Evolutionary conservation across 2,797 vertebrate genomes (phyloP), one percentile per base, ranked within the genome.

Genomic region (Periophthalmus magnuspinnatus): DNA sequence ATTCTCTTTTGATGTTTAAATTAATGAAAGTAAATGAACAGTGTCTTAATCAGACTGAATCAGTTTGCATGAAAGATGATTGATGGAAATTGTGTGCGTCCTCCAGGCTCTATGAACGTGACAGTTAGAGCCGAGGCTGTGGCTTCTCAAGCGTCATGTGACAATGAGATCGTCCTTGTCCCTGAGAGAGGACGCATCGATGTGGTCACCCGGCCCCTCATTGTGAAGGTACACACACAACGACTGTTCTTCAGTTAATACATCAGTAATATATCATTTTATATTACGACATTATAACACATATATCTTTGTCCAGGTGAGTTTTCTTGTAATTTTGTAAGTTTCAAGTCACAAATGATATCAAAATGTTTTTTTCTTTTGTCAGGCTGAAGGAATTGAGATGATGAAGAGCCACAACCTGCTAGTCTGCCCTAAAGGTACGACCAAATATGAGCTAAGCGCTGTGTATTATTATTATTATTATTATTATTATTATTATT

Each of bases 161-260:
- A 81, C 55, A 89, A 90, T 41, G 90, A 94, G 64, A 13, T 88
- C 1, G 85, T 91, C 47, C 70, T n/a, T 0, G 88, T 93, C 1
- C 95, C 93, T 14, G 80, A 87, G 0, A 84, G 86, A 69, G 94
- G 94, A 21, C 91, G 77, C 7, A 88, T 90, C 5, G 94, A 95
- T 28, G 81, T 78, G 38, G 88, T 93, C 65, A 91, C 84, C 9
- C 71, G 58, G 10, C 55, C 84, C 5, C 76, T 94, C 68, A 78
- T 85, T 5, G 88, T 94, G 11, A 87, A 92, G 91, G 93, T 48
- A 38, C 33, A 9, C 4, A 19, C 5, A 93, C 41, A 17, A 8
- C 81, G 68, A 21, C 11, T 3, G 33, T 14, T 33, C 10, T 24
- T n/a, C 54, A n/a, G 59, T 21, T 5, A 1, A 11, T 59, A 8